These are phyloP conservation scores for Latheticus oryzae DNA, from an alignment of 2,888 invertebrate species.

Conservation along the genomic window DNA sequence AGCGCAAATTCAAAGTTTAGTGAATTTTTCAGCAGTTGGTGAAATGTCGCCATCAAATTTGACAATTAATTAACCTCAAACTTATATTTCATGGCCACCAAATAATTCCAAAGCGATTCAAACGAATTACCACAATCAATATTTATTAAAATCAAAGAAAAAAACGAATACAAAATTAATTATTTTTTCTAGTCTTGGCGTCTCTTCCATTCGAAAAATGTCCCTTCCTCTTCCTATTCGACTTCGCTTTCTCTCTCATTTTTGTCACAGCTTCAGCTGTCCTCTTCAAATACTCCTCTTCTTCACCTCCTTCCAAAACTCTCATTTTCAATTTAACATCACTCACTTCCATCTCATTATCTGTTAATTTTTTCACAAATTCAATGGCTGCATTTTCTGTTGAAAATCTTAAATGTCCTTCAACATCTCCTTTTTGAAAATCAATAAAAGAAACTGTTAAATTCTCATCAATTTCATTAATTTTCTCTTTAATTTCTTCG, in stretches of 20 bases:
- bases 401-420: constrained; percentile 79
- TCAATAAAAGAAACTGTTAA: constrained; percentile 80
- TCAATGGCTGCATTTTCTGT: constrained; percentile 78
- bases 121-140: too few species aligned
- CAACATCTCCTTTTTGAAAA: constrained; percentile 78
- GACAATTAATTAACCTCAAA: too few species aligned
- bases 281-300: constrained; percentile 74
- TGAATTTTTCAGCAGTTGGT: too few species aligned
- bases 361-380: constrained; percentile 72
- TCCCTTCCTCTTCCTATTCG: constrained; percentile 58
- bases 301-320: constrained; percentile 78
- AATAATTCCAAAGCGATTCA: too few species aligned
- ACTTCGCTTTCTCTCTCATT: constrained; percentile 67
- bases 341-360: constrained; percentile 64
- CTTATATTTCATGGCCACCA: too few species aligned
- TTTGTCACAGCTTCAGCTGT: constrained; percentile 71
- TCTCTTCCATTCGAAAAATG: constrained; percentile 53
- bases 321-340: constrained; percentile 67
- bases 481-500: constrained; percentile 79
- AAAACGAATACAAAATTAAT: constrained; percentile 12
- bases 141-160: constrained; percentile 1
- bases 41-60: too few species aligned
- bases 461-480: constrained; percentile 71
- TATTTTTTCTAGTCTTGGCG: constrained; percentile 43
- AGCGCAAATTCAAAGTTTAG: too few species aligned